Evolutionary conservation across 2,113 vertebrate genomes (phyloP).

Genomic region (Hiodon alosoides): DNA sequence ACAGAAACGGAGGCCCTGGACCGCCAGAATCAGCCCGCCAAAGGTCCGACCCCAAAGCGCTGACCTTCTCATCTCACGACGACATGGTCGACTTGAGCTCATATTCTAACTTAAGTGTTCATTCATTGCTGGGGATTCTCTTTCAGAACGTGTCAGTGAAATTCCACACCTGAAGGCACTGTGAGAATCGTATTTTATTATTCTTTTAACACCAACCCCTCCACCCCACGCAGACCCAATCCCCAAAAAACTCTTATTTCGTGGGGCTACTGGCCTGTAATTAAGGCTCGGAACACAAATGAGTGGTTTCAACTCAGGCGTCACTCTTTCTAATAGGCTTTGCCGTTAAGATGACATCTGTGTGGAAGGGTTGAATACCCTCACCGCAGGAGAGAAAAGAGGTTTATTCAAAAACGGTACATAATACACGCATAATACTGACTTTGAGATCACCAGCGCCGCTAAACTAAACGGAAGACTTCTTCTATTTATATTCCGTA

Average conservation of each 20-base stretch:
- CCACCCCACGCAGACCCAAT: slow-evolving; percentile 48
- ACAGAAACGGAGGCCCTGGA: slow-evolving; percentile 1
- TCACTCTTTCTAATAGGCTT: slow-evolving; percentile 72
- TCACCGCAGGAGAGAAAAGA: slow-evolving; percentile 61
- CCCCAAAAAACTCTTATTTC: slow-evolving; percentile 55
- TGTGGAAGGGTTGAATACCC: slow-evolving; percentile 65
- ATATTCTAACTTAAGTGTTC: slow-evolving; percentile 39
- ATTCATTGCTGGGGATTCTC: slow-evolving; percentile 48
- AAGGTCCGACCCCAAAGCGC: not conserved
- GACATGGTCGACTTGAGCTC: no score
- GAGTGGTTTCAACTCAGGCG: slow-evolving; percentile 57
- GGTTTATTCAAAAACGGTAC: slow-evolving; percentile 64
- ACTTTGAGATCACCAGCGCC: slow-evolving; percentile 46
- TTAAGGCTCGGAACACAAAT: slow-evolving; percentile 65
- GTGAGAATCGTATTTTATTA: slow-evolving; percentile 45
- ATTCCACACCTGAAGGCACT: slow-evolving; percentile 42
- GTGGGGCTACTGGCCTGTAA: slow-evolving; percentile 60
- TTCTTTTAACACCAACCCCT: slow-evolving; percentile 46
- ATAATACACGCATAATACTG: slow-evolving; percentile 56
- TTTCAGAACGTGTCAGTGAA: slow-evolving; percentile 60
- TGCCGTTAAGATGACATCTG: slow-evolving; percentile 65
- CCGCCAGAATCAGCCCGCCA: not conserved
- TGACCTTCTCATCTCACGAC: not conserved
- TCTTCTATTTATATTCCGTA: slow-evolving; percentile 53
- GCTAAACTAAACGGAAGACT: slow-evolving; percentile 31